phyloP scores from a whole-genome alignment of 2,888 invertebrate species.

The Dolichomitus sp. region DNA sequence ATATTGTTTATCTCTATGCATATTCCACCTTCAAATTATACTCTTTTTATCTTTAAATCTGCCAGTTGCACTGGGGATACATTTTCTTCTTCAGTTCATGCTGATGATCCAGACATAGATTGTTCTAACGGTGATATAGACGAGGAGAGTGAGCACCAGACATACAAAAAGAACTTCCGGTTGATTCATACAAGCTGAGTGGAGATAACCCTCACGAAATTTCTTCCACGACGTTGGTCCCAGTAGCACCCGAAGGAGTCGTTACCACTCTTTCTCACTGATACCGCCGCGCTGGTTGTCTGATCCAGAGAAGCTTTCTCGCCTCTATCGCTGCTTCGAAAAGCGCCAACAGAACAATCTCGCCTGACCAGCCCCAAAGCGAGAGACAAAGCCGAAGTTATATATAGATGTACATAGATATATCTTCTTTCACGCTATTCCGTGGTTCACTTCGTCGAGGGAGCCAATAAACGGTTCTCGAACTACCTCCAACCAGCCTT shows the following conservation, averaged over 20 bases:
- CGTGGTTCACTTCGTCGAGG: constrained; percentile 29
- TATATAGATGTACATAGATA: constrained; percentile 26
- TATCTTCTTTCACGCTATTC: constrained; percentile 24
- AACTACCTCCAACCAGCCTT: constrained; percentile 33
- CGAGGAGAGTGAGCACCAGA: constrained; percentile 54
- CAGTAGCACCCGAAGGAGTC: constrained; percentile 41
- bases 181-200: constrained; percentile 59
- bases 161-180: constrained; percentile 52
- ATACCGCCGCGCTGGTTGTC: constrained; percentile 4
- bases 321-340: constrained; percentile 21
- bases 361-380: constrained; percentile 41
- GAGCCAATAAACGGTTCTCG: constrained; percentile 60
- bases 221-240: constrained; percentile 33
- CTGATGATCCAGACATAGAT: constrained; percentile 58
- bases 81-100: constrained; percentile 46
- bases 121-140: constrained; percentile 57
- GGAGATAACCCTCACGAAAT: constrained; percentile 1
- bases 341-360: constrained; percentile 33
- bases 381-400: constrained; percentile 23
- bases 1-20: constrained; percentile 2
- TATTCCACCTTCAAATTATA: background rate
- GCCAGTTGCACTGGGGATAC: background rate
- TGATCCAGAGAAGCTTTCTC: constrained; percentile 37
- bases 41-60: background rate
- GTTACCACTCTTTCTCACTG: constrained; percentile 43